Conservation (phyloP, 2,888 invertebrate species). For the Epinotia nisella region DNA sequence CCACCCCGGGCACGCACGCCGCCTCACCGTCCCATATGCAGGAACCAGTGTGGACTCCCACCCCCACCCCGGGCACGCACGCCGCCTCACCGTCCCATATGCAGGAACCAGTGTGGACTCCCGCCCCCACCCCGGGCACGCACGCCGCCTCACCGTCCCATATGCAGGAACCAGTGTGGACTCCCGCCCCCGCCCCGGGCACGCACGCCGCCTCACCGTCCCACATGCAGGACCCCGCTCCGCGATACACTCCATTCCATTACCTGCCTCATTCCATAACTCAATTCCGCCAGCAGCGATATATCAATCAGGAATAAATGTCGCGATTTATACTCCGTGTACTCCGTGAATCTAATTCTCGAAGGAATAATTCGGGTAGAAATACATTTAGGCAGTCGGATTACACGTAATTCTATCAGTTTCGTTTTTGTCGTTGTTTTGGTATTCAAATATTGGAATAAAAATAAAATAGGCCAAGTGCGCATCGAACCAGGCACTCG, state of each 20-base stretch:
- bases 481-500: too few species aligned
- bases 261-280: constrained; percentile 1
- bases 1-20: too few species aligned
- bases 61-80: too few species aligned
- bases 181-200: background rate
- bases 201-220: background rate
- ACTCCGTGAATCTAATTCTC: constrained; percentile 15
- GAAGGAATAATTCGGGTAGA: constrained; percentile 1
- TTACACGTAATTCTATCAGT: background rate
- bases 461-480: too few species aligned
- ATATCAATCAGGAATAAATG: constrained; percentile 37
- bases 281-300: constrained; percentile 13
- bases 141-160: background rate
- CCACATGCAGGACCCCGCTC: background rate
- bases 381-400: background rate
- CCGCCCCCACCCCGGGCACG: background rate
- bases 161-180: background rate
- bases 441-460: too few species aligned
- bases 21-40: too few species aligned
- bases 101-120: background rate
- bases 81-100: too few species aligned
- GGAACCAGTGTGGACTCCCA: too few species aligned
- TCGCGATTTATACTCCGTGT: constrained; percentile 26
- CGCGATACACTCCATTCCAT: background rate
- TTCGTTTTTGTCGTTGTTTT: background rate